phyloP scores from a whole-genome alignment of 2,888 invertebrate species.

The Meghimatium bilineatum region DNA sequence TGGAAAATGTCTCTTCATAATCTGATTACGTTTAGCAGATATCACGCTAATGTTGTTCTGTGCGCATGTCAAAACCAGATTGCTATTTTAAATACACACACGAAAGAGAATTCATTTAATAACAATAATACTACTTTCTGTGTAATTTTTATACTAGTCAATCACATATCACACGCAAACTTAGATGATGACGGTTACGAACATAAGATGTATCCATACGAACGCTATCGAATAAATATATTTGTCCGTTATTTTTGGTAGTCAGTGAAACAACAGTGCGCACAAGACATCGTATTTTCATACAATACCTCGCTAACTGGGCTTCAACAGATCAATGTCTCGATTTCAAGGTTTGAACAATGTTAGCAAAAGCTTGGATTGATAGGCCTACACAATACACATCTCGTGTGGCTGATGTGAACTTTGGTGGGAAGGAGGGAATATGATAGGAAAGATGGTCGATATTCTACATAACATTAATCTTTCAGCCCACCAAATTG shows the following conservation, averaged over 20 bases:
- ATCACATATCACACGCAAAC: too few relatives aligned
- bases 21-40: background rate
- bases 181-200: too few relatives aligned
- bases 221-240: too few relatives aligned
- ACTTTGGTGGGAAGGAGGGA: too few relatives aligned
- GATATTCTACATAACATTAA: background rate
- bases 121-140: too few relatives aligned
- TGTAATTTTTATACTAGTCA: too few relatives aligned
- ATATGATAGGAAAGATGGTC: background rate
- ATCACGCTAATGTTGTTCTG: background rate
- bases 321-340: background rate
- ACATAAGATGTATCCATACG: too few relatives aligned
- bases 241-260: background rate
- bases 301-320: background rate
- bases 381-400: background rate
- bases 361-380: background rate
- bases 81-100: too few relatives aligned
- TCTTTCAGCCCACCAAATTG: background rate
- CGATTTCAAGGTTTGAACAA: background rate
- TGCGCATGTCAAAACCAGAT: background rate
- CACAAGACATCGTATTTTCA: background rate
- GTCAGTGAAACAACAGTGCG: background rate
- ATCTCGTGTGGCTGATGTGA: background rate
- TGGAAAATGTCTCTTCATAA: background rate
- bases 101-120: too few relatives aligned